Evolutionary conservation across 2,888 invertebrate species (phyloP), one percentile per base, ranked within the genome.

Genomic region (Agrenia bidenticulata): DNA sequence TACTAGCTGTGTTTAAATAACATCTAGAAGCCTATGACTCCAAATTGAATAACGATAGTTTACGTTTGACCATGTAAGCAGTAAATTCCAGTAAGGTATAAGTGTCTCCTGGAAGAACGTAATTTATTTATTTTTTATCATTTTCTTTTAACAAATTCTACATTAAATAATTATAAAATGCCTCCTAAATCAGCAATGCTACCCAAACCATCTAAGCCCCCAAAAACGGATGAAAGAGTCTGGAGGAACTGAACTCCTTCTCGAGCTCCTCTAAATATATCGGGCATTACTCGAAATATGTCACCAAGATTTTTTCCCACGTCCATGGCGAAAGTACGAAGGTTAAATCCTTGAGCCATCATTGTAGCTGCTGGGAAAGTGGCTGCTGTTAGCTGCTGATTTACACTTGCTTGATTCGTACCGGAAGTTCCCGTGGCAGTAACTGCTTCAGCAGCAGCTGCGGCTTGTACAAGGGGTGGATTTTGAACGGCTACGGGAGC

Each of bases 241-340:
- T 69, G 68, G 9, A 73, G 65, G 11, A 73, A 60, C 55, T 70
- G 68, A 19, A 73, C 61, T 23, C 70, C 76, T 62, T 75, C 74
- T 57, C 73, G 60, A 1, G 75, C 76, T n/a, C 76, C 76, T 45
- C 67, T 68, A 56, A 76, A 75, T 9, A 76, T 56, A 53, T 75
- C 74, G 1, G 76, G 76, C 66, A 75, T 69, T n/a, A 76, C 66
- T 21, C 69, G 66, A 15, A 73, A 61, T 1, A 76, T 66, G 42
- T 76, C 76, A 0, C 73, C 73, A 13, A 76, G 41, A 41, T 49
- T 58, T 45, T 58, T 58, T 21, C 45, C 42, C 2, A 58, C 45
- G 27, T 37, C 24, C 23, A 41, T 19, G 2, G 58, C 42, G 24
- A 58, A 58, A 9, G 49, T 58, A 2, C 15, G 15, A n/a, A 45